phyloP scores from a whole-genome alignment of 2,113 vertebrate genomes.

The Taxidea taxus region DNA sequence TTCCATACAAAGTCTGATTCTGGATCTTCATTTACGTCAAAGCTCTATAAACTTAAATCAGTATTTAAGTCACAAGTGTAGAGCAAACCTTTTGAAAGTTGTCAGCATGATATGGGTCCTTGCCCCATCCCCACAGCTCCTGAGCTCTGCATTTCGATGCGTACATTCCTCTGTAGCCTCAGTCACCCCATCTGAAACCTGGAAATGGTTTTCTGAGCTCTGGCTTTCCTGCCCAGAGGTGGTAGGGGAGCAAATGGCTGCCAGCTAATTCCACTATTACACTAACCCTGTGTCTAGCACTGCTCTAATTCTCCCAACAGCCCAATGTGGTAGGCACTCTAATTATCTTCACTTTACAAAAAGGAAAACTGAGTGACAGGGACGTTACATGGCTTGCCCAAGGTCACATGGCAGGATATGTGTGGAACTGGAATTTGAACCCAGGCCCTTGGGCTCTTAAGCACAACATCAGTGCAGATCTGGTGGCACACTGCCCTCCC shows the following conservation, averaged over 20 bases:
- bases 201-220: not conserved
- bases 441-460: not conserved
- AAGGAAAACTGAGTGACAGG: not conserved
- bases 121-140: not conserved
- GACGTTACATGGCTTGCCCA: not conserved
- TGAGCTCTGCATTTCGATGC: not conserved
- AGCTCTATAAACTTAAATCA: not conserved
- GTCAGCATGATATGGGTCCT: rapidly evolving
- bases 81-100: not conserved
- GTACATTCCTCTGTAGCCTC: not conserved
- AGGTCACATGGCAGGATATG: not conserved
- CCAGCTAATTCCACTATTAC: too few relatives aligned
- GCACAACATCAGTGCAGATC: not conserved
- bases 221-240: not conserved
- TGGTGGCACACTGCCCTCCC: rapidly evolving
- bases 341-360: not conserved
- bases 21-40: not conserved
- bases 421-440: not conserved
- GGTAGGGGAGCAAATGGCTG: not conserved
- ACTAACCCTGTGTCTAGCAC: not conserved
- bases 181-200: not conserved
- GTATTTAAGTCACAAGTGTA: not conserved
- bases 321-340: not conserved
- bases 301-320: not conserved
- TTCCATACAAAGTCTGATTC: not conserved